These are phyloP conservation scores for Loris lydekkerianus DNA, from an alignment of 2,797 vertebrate species.

Conservation along the genomic window DNA sequence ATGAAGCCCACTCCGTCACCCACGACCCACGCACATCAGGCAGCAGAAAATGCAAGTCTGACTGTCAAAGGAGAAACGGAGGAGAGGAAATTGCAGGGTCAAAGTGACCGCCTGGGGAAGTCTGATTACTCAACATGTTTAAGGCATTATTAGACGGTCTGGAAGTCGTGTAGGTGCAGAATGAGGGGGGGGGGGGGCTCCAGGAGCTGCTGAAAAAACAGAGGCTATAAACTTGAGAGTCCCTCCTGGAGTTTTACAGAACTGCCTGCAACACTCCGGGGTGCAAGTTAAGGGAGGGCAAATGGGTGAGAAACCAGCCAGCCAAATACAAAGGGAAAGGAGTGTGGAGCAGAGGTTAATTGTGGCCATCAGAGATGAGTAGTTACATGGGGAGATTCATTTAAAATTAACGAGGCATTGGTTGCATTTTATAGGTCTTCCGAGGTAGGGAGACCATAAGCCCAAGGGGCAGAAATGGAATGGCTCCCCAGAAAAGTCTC, in stretches of 20 bases:
- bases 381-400: constrained; percentile 66
- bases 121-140: constrained; percentile 61
- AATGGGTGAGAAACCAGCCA: constrained; percentile 61
- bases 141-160: constrained; percentile 65
- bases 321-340: not conserved
- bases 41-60: constrained; percentile 62
- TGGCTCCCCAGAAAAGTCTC: not conserved
- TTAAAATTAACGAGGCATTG: constrained; percentile 83
- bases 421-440: constrained; percentile 79
- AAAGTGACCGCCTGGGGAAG: constrained; percentile 54
- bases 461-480: constrained; percentile 65
- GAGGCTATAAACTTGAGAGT: constrained; percentile 11
- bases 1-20: constrained; percentile 48
- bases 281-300: constrained; percentile 42
- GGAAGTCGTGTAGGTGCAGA: not conserved
- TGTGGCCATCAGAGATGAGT: constrained; percentile 80
- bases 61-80: constrained; percentile 53
- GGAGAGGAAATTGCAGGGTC: constrained; percentile 72
- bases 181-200: not conserved
- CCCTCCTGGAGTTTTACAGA: constrained; percentile 68
- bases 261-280: not conserved
- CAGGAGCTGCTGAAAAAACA: not conserved
- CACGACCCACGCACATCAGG: constrained; percentile 70
- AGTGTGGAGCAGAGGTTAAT: constrained; percentile 73
- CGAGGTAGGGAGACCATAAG: constrained; percentile 76